phyloP scores from a whole-genome alignment of 2,888 invertebrate genomes.

The Coenonympha glycerion region DNA sequence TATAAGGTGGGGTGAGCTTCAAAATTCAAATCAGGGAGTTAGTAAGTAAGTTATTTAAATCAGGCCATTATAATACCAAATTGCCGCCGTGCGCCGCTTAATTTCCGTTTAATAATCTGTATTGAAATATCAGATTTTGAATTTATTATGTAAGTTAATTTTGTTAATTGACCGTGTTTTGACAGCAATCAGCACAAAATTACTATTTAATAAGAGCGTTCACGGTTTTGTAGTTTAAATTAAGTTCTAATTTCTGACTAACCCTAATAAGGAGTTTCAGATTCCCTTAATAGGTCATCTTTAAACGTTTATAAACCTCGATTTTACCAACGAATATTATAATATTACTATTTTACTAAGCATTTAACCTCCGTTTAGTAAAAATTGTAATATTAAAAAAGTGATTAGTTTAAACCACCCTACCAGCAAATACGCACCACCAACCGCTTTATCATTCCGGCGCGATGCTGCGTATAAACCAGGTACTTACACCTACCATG shows the following conservation, averaged over 20 bases:
- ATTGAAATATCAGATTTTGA: slow-evolving; percentile 11
- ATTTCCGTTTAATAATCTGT: slow-evolving; percentile 12
- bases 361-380: too few species aligned
- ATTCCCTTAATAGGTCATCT: too few species aligned
- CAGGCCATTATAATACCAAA: slow-evolving; percentile 53
- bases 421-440: too few species aligned
- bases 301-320: too few species aligned
- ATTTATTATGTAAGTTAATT: slow-evolving; percentile 2
- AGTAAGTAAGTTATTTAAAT: slow-evolving; percentile 62
- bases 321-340: too few species aligned
- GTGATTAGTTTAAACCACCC: too few species aligned
- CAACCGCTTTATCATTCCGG: too few species aligned
- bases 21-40: slow-evolving; percentile 36
- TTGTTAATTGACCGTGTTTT: not conserved
- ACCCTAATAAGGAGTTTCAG: too few species aligned
- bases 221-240: not conserved
- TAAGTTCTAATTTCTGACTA: not conserved
- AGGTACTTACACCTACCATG: too few species aligned
- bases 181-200: not conserved
- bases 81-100: slow-evolving; percentile 34
- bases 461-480: too few species aligned
- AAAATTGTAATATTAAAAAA: too few species aligned
- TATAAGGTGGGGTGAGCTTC: slow-evolving; percentile 16
- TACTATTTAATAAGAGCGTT: not conserved
- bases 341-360: too few species aligned